Evolutionary conservation across 2,888 invertebrate species (phyloP), one percentile per base, ranked within the genome.

Genomic region (Synergus umbraculus): DNA sequence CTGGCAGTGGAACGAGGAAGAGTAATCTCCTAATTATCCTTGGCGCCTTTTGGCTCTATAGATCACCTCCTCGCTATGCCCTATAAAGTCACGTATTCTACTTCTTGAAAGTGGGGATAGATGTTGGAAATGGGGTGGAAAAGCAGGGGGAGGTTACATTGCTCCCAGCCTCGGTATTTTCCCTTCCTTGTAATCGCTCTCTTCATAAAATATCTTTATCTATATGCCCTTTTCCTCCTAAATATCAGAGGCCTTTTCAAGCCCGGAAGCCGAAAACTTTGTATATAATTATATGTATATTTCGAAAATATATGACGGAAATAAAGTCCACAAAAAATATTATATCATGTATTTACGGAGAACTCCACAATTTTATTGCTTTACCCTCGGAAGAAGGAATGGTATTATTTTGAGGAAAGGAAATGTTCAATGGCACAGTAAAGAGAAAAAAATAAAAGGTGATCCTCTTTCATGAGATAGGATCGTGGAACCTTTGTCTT

Each of bases 1-100:
- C 69, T 78, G 18, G 73, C 77, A 76, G 78, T 54, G 79, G 41
- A 76, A 77, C 77, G 78, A 80, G 80, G 60, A 82, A 83, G 83
- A 83, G 78, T 83, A 81, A 83, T 83, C 77, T 82, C 66, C 82
- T 82, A 83, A 83, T 82, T 83, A 82, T 83, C 81, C 82, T 80
- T 69, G 80, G 76, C 76, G 49, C 65, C 67, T 69, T 77, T 79
- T 66, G 67, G 64, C 54, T 37, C 37, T 54, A 37, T 37, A 41
- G 37, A 73, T 73, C n/a, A 73, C 54, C 37, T 37, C 10, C 54
- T 15, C 22, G 54, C 9, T 54, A 41, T 73, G n/a, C 49, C 37
- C 54, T n/a, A 54, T 73, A 58, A 73, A 73, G 54, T 37, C 37
- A 54, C 15, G 54, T 73, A 58, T 54, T 54, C 5, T 18, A 37